Base-by-base conservation (phyloP, 2,888 invertebrate genomes). In the Trachelus iudaicus region DNA sequence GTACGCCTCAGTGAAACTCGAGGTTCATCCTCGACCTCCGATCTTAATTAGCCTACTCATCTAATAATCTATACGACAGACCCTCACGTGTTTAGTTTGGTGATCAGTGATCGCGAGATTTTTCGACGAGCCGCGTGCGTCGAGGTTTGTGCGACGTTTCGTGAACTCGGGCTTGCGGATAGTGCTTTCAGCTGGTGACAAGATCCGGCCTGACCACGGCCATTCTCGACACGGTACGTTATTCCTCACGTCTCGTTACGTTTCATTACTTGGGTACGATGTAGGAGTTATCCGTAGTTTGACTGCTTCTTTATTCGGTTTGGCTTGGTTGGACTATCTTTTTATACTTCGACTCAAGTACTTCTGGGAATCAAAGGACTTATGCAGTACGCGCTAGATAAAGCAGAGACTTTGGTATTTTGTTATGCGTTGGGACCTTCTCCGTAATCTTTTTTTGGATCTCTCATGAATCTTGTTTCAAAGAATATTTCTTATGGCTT, bases 181-280 rank as follows among this genome's bases (percentile, higher is more conserved):
- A 87, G 91, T 91, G 88, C 85, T 91, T 89, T 86, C 85, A 87
- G 87, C 87, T 88, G 88, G 90, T 90, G 90, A 88, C 87, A 86
- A 90, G 88, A 91, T 89, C 91, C 91, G 91, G 91, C 91, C 91
- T 90, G 91, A 91, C 90, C 90, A 91, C 91, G 91, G 91, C 91
- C 91, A 91, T 91, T 91, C 91, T 91, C 90, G 91, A 91, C 90
- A 90, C 91, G 91, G 91, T 91, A 87, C 56, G 91, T 91, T 87
- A 30, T 71, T 33, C 71, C 11, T 33, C 11, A 15, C 31, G 31
- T 40, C 23, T 40, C 40, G 23, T 40, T 40, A 23, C 40, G 23
- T 40, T 23, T 40, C 23, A 40, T 40, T 40, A 9, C 23, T 40
- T 23, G 40, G 40, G 23, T 23, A 23, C 2, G 40, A 6, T 40